Percentiles rank a stretch among this genome's conserved stretches.
These are phyloP conservation scores for Penaeus japonicus DNA, from an alignment of 1,140 invertebrate genomes.

Conservation along the genomic window DNA sequence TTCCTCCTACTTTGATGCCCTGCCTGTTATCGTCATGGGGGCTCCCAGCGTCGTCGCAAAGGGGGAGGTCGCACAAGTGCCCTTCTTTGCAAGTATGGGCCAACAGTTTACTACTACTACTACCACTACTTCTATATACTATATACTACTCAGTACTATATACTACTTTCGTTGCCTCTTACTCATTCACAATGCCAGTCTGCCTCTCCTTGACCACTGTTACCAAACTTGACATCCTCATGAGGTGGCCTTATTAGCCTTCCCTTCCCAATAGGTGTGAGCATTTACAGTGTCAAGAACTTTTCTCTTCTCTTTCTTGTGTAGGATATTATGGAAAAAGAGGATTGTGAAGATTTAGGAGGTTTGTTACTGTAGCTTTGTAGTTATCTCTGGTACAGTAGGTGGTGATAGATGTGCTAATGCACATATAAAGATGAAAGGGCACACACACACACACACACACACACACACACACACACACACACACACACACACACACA, in stretches of 20 bases:
- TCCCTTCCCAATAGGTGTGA: neutral
- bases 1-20: constrained; percentile 88
- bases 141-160: neutral
- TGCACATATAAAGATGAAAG: neutral
- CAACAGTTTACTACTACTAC: neutral
- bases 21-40: constrained; percentile 80
- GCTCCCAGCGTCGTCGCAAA: constrained; percentile 89
- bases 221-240: neutral
- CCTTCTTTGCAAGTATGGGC: constrained; percentile 88
- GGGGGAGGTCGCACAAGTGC: constrained; percentile 77
- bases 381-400: neutral
- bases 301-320: neutral
- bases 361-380: no score
- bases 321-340: neutral
- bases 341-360: no score
- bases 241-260: neutral
- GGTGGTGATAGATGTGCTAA: neutral
- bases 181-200: no score
- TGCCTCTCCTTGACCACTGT: no score
- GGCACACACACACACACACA: no score
- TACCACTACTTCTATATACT: neutral
- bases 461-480: no score
- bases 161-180: neutral
- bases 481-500: no score
- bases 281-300: no score